Evolutionary conservation across 2,113 vertebrate genomes (phyloP).

Genomic region (Onychorhynchus coronatus): DNA sequence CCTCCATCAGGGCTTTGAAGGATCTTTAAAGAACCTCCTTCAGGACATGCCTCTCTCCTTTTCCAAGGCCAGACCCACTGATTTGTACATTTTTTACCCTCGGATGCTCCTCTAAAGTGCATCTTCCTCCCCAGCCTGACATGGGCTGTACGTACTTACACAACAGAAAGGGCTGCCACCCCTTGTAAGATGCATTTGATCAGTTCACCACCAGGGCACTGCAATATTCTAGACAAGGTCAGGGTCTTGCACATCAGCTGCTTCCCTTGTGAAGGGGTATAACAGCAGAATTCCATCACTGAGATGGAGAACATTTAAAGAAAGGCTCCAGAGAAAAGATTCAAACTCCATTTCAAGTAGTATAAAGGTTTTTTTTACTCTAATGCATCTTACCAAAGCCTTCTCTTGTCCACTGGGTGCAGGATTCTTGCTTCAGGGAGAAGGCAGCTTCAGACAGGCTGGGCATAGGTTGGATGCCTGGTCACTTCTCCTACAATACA

Average conservation of each 20-base stretch:
- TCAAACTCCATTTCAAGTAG: background rate
- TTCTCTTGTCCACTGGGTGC: background rate
- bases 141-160: background rate
- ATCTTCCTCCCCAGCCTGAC: background rate
- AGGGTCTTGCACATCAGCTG: background rate
- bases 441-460: background rate
- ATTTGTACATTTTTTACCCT: background rate
- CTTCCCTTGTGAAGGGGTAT: background rate
- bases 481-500: background rate
- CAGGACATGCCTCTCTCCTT: background rate
- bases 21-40: background rate
- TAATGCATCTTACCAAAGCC: background rate
- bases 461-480: background rate
- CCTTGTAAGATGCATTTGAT: background rate
- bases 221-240: background rate
- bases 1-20: background rate
- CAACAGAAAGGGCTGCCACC: background rate
- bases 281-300: background rate
- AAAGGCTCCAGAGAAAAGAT: background rate
- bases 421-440: background rate
- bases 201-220: background rate
- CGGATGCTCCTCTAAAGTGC: background rate
- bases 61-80: background rate
- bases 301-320: background rate
- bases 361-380: background rate